phyloP scores from a whole-genome alignment of 2,888 invertebrate genomes.

The Marronus borbonicus region DNA sequence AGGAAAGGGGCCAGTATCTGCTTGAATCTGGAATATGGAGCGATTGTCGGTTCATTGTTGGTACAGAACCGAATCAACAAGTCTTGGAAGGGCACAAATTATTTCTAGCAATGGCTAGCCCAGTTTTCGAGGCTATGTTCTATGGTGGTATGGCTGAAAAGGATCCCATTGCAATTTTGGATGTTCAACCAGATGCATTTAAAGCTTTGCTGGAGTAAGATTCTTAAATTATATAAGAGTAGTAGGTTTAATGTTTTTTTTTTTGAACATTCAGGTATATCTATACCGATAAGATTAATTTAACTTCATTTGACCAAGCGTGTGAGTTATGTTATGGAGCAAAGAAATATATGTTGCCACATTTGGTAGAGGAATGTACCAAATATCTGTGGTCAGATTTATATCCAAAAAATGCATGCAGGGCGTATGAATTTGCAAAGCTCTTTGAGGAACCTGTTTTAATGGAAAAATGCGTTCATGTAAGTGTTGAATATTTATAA shows the following conservation, averaged over 20 bases:
- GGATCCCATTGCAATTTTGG: conserved; percentile 83
- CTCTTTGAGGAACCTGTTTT: conserved; percentile 87
- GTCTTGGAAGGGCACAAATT: conserved; percentile 84
- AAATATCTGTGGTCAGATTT: conserved; percentile 88
- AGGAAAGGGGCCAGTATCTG: conserved; percentile 82
- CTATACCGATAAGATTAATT: conserved; percentile 86
- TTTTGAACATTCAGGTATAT: conserved; percentile 77
- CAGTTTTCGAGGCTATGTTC: conserved; percentile 92
- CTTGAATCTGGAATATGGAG: conserved; percentile 88
- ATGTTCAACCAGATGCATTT: conserved; percentile 90
- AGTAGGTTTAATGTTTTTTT: conserved; percentile 18
- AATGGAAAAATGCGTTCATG: conserved; percentile 87
- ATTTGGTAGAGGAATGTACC: conserved; percentile 87
- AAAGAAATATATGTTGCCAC: conserved; percentile 90
- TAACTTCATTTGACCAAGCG: conserved; percentile 88
- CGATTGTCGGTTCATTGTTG: conserved; percentile 88
- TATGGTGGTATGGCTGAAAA: conserved; percentile 88
- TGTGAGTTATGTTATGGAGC: conserved; percentile 91
- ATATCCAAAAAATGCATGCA: conserved; percentile 85
- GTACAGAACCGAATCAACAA: conserved; percentile 83
- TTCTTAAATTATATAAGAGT: not conserved
- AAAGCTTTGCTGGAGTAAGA: conserved; percentile 82
- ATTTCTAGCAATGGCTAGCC: conserved; percentile 88
- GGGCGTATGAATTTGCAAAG: conserved; percentile 90
- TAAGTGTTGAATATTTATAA: conserved; percentile 61